Conservation (phyloP, 2,797 vertebrate genomes). For the Valencia hispanica region DNA sequence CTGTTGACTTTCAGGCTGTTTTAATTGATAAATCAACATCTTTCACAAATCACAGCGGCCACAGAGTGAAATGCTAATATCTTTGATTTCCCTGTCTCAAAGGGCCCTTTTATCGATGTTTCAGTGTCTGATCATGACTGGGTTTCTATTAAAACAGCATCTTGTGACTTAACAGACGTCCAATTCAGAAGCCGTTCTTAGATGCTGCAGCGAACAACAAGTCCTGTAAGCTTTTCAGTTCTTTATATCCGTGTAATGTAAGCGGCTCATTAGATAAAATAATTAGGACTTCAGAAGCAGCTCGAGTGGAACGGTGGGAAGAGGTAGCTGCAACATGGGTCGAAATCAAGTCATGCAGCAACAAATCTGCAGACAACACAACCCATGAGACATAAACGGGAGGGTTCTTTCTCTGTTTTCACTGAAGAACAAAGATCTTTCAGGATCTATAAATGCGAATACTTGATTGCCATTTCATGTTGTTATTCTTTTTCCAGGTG, state of each 20-base stretch:
- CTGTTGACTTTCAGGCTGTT: not conserved
- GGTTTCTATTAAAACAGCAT: not conserved
- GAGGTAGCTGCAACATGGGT: not conserved
- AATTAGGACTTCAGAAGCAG: slow-evolving; percentile 10
- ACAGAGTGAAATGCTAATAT: not conserved
- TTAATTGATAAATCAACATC: not conserved
- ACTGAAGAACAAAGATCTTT: not conserved
- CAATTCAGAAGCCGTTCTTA: slow-evolving; percentile 4
- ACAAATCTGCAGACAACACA: not conserved
- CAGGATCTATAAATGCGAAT: not conserved
- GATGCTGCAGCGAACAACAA: slow-evolving; percentile 5
- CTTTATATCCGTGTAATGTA: slow-evolving; percentile 14
- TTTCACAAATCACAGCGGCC: not conserved
- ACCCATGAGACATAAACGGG: not conserved
- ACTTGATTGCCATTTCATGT: not conserved
- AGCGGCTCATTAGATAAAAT: slow-evolving; percentile 15
- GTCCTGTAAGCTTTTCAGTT: slow-evolving; percentile 1
- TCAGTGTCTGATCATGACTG: slow-evolving; percentile 4
- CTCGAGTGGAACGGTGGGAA: slow-evolving; percentile 1
- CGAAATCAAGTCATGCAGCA: slow-evolving; percentile 12
- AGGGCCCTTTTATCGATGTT: not conserved
- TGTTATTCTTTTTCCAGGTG: too few relatives aligned
- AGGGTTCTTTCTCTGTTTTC: not conserved
- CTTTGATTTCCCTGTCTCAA: slow-evolving; percentile 1
- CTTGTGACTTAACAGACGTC: not conserved